Percentiles rank a stretch among this genome's conserved stretches.
Evolutionary conservation across 2,888 invertebrate species (phyloP).

Genomic region (Meghimatium bilineatum): DNA sequence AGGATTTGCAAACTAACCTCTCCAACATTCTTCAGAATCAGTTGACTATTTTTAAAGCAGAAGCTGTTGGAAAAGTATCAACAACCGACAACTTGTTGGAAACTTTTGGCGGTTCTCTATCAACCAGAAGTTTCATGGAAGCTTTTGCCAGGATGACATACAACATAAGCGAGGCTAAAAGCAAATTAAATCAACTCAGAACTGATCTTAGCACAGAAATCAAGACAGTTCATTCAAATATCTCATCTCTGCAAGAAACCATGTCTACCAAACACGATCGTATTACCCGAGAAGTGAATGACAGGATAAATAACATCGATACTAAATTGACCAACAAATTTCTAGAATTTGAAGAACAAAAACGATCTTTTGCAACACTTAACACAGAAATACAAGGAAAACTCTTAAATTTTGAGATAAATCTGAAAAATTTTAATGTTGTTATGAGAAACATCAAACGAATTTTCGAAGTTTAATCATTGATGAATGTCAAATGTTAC

Average conservation of each 20-base stretch:
- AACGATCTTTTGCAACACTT: background rate
- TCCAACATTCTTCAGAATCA: background rate
- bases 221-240: background rate
- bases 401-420: background rate
- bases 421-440: background rate
- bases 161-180: background rate
- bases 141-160: background rate
- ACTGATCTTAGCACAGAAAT: conserved; percentile 1
- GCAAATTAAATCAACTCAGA: background rate
- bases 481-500: background rate
- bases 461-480: background rate
- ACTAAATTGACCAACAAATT: background rate
- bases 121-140: background rate
- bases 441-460: background rate
- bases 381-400: background rate
- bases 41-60: background rate
- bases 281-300: background rate
- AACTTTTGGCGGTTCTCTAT: background rate
- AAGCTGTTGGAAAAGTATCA: background rate
- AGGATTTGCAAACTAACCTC: background rate
- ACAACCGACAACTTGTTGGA: background rate
- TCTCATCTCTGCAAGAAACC: background rate
- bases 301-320: background rate
- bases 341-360: background rate
- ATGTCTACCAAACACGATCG: background rate